Evolutionary conservation across 2,113 vertebrate genomes (phyloP).

Genomic region (Pristiophorus japonicus): DNA sequence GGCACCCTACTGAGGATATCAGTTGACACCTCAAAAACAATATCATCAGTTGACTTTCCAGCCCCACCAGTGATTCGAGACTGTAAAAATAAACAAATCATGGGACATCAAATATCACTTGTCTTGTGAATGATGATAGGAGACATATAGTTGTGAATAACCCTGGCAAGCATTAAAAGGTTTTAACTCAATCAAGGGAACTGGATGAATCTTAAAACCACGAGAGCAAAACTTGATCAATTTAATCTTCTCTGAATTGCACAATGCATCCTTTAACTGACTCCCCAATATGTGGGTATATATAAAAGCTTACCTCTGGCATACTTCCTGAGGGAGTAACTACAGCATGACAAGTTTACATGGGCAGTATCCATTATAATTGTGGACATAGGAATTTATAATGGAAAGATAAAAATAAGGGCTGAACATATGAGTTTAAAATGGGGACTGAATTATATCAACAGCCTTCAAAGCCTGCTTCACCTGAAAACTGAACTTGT

Average conservation of each 20-base stretch:
- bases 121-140: not conserved
- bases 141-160: not conserved
- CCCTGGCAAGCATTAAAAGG: not conserved
- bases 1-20: constrained; percentile 78
- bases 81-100: constrained; percentile 47
- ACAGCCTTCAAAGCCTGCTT: not conserved
- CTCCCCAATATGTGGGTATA: not conserved
- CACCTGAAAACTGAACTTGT: not conserved
- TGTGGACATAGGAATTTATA: not conserved
- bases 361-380: not conserved
- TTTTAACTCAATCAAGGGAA: not conserved
- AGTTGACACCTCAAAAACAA: constrained; percentile 72
- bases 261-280: not conserved
- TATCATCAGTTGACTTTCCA: constrained; percentile 68
- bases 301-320: not conserved
- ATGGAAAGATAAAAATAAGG: not conserved
- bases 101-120: not conserved
- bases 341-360: not conserved
- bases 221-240: not conserved
- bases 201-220: not conserved
- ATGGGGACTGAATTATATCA: not conserved
- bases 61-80: constrained; percentile 64
- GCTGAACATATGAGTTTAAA: not conserved
- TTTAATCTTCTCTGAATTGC: not conserved
- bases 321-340: not conserved